Conservation (phyloP, 2,888 invertebrate genomes). For the Pedicia rivosa region DNA sequence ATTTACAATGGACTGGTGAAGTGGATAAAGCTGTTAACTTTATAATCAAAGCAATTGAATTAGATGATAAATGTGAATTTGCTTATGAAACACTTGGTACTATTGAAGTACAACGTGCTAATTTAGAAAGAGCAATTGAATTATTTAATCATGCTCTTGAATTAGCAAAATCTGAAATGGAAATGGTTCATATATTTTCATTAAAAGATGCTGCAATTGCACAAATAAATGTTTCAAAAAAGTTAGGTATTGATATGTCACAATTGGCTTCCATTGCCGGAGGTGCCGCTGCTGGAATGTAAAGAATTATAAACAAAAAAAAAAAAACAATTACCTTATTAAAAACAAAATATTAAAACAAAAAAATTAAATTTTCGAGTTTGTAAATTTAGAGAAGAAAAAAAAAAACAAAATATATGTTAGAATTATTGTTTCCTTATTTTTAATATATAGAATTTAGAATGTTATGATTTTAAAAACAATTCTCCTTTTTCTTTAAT, state of each 20-base stretch:
- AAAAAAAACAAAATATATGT: too few species aligned
- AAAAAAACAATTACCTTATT: too few species aligned
- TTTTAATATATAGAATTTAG: too few species aligned
- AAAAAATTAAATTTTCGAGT: too few species aligned
- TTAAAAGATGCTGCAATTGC: conserved; percentile 80
- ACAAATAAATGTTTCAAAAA: conserved; percentile 66
- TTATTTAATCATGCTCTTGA: conserved; percentile 79
- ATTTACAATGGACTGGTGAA: conserved; percentile 73
- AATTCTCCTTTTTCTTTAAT: too few species aligned
- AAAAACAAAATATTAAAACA: too few species aligned
- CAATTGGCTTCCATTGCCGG: conserved; percentile 6
- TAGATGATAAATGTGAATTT: conserved; percentile 86
- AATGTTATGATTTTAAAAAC: too few species aligned
- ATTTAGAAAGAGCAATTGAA: conserved; percentile 64
- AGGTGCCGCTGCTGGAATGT: too few species aligned
- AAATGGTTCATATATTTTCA: conserved; percentile 82
- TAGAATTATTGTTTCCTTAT: too few species aligned
- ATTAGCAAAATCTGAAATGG: conserved; percentile 70
- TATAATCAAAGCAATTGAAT: conserved; percentile 65
- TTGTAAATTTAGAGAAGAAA: too few species aligned
- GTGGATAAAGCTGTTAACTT: conserved; percentile 60
- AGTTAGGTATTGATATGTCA: conserved; percentile 45
- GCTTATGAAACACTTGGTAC: conserved; percentile 92
- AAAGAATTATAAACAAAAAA: too few species aligned
- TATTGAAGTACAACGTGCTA: conserved; percentile 80